phyloP scores from a whole-genome alignment of 2,888 invertebrate species.

The Leptopterna dolabrata region DNA sequence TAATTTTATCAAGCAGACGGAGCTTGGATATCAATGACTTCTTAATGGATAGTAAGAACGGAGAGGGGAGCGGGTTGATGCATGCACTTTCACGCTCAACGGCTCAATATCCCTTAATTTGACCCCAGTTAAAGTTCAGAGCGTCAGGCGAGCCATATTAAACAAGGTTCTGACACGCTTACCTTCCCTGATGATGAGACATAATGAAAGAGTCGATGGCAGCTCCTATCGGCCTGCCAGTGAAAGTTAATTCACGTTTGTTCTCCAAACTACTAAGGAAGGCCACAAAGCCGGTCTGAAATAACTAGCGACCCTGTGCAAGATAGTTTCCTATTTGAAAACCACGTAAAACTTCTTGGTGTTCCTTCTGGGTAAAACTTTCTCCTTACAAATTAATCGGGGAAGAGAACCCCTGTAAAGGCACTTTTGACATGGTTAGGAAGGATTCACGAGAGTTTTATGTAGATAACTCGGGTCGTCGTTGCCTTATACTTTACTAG shows the following conservation, averaged over 20 bases:
- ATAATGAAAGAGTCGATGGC: not conserved
- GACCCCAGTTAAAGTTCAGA: not conserved
- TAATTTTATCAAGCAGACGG: not conserved
- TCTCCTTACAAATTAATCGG: not conserved
- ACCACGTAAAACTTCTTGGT: not conserved
- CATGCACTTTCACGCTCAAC: not conserved
- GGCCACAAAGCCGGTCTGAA: not conserved
- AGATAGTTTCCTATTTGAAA: not conserved
- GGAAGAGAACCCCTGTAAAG: not conserved
- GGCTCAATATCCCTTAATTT: not conserved
- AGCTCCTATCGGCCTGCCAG: not conserved
- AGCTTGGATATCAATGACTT: not conserved
- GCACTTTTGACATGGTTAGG: not conserved
- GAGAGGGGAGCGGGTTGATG: not conserved
- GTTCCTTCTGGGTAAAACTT: not conserved
- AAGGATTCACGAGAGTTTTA: too few species aligned
- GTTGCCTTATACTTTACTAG: too few species aligned
- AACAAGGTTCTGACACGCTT: not conserved
- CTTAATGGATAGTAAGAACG: not conserved
- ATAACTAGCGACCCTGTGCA: not conserved
- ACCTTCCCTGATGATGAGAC: constrained; percentile 3
- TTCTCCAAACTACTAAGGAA: not conserved
- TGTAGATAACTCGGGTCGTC: too few species aligned
- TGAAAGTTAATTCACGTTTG: not conserved
- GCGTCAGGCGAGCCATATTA: constrained; percentile 7